Evolutionary conservation across 1,140 invertebrate species (phyloP), one percentile per base, ranked within the genome.

Genomic region (Tetragnatha versicolor): DNA sequence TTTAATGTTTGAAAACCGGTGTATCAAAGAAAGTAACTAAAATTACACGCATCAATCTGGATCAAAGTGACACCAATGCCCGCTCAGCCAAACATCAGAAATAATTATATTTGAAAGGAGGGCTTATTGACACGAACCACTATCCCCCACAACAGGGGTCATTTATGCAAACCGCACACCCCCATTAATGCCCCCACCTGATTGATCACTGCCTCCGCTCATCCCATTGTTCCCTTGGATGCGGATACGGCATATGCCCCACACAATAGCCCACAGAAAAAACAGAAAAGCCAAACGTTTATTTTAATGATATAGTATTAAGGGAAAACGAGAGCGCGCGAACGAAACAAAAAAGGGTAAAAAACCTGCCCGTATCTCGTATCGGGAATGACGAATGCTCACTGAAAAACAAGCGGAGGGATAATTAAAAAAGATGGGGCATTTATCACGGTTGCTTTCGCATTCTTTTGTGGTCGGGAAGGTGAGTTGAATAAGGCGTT

Each of bases 201-300:
- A 70, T 70, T 70, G 68, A 70, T 70, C 49, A 53, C 68, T 55
- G 22, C 49, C 6, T 20, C 47, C 27, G 31, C 22, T 25, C 37
- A 33, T 70, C 68, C 27, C 31, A 37, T 70, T 70, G 68, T 70
- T 53, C 37, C 31, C 20, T 55, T 39, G 53, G 68, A 35, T 55
- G 49, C 68, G 10, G 31, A 37, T 70, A 49, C 33, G 12, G 47
- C 25, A 27, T 27, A 25, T 17, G 22, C 20, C 68, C 25, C 31
- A 9, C 31, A 22, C 47, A n/a, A 49, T 31, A 17, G 17, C 29
- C 29, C 3, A 70, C 12, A 14, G n/a, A 55, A 47, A 66, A 27
- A 3, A n/a, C 37, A 63, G 42, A 31, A 37, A 47, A 31, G 27
- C 17, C 37, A 35, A 55, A 25, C 31, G 49, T 14, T 27, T 70